phyloP scores from a whole-genome alignment of 2,113 vertebrate genomes.

The Oryctolagus cuniculus region DNA sequence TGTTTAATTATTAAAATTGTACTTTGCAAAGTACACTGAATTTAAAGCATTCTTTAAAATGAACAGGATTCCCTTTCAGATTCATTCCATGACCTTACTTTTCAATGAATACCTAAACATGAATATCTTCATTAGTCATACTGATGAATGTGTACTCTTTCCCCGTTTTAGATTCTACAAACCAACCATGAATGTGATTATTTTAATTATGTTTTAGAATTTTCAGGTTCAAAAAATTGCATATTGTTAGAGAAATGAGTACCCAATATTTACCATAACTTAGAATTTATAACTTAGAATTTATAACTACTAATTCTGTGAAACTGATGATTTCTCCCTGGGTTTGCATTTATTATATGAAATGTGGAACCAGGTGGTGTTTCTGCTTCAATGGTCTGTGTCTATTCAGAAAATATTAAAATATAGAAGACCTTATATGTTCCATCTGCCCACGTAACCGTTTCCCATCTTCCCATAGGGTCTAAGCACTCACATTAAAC shows the following conservation, averaged over 20 bases:
- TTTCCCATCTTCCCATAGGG: neutral
- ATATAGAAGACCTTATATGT: conserved; percentile 43
- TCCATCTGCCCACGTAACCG: conserved; percentile 17
- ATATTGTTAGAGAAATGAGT: neutral
- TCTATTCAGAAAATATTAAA: conserved; percentile 49
- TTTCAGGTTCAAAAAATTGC: neutral
- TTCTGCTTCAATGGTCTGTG: conserved; percentile 47
- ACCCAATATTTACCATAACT: neutral
- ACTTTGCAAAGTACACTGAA: neutral
- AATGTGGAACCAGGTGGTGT: conserved; percentile 27
- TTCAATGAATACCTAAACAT: neutral
- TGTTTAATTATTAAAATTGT: neutral
- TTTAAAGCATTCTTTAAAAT: conserved; percentile 50
- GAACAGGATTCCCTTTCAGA: neutral
- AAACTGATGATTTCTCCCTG: neutral
- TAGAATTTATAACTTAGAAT: neutral
- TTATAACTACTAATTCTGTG: neutral
- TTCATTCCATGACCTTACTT: neutral
- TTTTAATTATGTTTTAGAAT: neutral
- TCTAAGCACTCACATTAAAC: neutral
- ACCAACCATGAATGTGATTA: neutral
- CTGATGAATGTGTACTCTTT: neutral
- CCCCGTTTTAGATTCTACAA: neutral
- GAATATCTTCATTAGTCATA: neutral
- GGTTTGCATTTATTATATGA: conserved; percentile 48